These are phyloP conservation scores for Hemithea aestivaria DNA, from an alignment of 2,888 invertebrate genomes.

Conservation along the genomic window DNA sequence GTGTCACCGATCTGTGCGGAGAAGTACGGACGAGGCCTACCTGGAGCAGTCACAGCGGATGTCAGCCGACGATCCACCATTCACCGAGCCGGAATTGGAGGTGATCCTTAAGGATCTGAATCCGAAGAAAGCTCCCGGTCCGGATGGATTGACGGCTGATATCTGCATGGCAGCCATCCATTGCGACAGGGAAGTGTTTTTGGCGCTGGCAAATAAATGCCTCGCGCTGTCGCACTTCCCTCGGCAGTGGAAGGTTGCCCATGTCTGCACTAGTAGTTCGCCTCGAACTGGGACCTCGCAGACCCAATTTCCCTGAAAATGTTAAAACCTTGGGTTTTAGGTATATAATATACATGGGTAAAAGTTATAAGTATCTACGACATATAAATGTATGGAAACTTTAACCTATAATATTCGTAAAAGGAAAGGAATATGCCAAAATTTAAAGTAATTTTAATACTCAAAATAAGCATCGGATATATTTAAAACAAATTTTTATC, in stretches of 20 bases:
- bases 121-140: constrained; percentile 17
- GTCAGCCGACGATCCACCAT: constrained; percentile 1
- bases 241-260: background rate
- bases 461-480: no score
- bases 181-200: background rate
- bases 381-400: no score
- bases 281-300: no score
- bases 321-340: no score
- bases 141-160: constrained; percentile 11
- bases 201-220: background rate
- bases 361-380: no score
- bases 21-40: background rate
- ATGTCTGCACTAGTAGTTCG: no score
- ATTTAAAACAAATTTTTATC: no score
- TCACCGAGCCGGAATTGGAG: constrained; percentile 3
- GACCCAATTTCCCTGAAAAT: no score
- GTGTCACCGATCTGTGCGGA: constrained; percentile 1
- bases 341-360: no score
- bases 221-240: background rate
- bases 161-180: constrained; percentile 3
- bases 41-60: background rate
- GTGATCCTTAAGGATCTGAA: background rate
- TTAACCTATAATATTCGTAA: no score
- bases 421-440: no score
- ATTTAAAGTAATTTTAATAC: no score